These are phyloP conservation scores for Halcyon chelicuti DNA, from an alignment of 2,797 vertebrate species.

Conservation along the genomic window DNA sequence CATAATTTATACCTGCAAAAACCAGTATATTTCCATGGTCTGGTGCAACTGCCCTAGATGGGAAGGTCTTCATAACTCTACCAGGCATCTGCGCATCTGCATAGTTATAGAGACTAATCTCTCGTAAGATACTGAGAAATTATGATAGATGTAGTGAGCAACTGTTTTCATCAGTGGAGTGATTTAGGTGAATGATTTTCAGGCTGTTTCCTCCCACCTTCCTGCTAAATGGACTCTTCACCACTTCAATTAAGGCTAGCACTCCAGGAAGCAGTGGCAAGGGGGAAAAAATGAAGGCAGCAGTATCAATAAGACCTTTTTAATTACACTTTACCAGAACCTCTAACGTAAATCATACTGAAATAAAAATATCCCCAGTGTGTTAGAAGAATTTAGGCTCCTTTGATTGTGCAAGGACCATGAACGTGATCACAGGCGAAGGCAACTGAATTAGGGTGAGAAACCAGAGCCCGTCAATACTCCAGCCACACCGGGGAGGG, in stretches of 20 bases:
- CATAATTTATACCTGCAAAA: background rate
- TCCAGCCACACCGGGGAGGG: accelerated
- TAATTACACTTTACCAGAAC: slow-evolving; percentile 18
- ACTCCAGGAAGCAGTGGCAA: background rate
- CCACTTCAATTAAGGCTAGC: slow-evolving; percentile 28
- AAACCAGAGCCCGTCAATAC: background rate
- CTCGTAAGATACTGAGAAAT: background rate
- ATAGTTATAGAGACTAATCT: background rate
- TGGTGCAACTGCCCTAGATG: background rate
- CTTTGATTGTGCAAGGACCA: background rate
- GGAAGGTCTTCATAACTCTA: background rate
- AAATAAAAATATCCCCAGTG: background rate
- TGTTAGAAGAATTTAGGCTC: background rate
- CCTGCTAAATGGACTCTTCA: slow-evolving; percentile 60
- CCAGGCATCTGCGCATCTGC: background rate
- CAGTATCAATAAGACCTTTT: slow-evolving; percentile 15
- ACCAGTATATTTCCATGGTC: background rate
- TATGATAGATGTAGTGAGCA: slow-evolving; percentile 47
- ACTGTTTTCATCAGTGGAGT: slow-evolving; percentile 21
- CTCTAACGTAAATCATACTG: background rate
- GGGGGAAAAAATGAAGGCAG: background rate
- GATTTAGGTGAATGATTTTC: slow-evolving; percentile 54
- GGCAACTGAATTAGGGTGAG: background rate
- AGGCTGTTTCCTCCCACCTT: slow-evolving; percentile 45
- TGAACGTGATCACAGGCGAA: accelerated